These are phyloP conservation scores for Leptinotarsa texana DNA, from an alignment of 1,140 invertebrate genomes.

Conservation along the genomic window DNA sequence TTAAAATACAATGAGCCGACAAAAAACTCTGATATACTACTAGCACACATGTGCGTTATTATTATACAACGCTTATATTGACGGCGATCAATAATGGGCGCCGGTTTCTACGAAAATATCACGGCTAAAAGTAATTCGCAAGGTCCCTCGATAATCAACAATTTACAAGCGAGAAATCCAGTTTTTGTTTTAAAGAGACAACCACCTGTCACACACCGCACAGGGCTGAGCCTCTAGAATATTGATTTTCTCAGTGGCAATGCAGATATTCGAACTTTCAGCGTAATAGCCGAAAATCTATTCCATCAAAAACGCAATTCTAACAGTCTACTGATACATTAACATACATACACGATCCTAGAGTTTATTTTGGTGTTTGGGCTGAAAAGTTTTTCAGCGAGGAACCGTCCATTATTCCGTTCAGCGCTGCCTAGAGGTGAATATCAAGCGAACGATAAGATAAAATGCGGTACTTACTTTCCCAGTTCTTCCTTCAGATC, in stretches of 20 bases:
- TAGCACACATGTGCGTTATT: too few relatives aligned
- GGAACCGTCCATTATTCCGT: constrained; percentile 17
- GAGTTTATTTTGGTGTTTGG: constrained; percentile 39
- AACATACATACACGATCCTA: constrained; percentile 16
- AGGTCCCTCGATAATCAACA: neutral
- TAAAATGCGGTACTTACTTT: constrained; percentile 79
- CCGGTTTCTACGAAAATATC: too few relatives aligned
- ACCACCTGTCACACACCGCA: constrained; percentile 51
- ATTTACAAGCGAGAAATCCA: constrained; percentile 5
- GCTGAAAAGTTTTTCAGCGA: constrained; percentile 25
- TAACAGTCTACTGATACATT: neutral
- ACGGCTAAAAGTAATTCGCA: too few relatives aligned
- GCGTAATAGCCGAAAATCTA: constrained; percentile 11
- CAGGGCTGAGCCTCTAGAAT: constrained; percentile 51
- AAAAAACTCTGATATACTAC: constrained; percentile 25
- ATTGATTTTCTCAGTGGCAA: constrained; percentile 56
- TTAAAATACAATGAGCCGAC: constrained; percentile 29
- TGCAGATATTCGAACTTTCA: constrained; percentile 52
- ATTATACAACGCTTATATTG: too few relatives aligned
- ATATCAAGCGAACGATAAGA: constrained; percentile 24
- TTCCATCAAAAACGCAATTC: neutral
- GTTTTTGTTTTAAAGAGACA: constrained; percentile 38
- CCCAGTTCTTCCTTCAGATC: constrained; percentile 99
- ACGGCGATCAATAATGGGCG: too few relatives aligned
- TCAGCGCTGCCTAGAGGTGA: neutral